A percentile compares a stretch with the other conserved stretches of the same genome.
These are phyloP conservation scores for Catharus fuscescens DNA, from an alignment of 2,113 vertebrate genomes.

Conservation along the genomic window DNA sequence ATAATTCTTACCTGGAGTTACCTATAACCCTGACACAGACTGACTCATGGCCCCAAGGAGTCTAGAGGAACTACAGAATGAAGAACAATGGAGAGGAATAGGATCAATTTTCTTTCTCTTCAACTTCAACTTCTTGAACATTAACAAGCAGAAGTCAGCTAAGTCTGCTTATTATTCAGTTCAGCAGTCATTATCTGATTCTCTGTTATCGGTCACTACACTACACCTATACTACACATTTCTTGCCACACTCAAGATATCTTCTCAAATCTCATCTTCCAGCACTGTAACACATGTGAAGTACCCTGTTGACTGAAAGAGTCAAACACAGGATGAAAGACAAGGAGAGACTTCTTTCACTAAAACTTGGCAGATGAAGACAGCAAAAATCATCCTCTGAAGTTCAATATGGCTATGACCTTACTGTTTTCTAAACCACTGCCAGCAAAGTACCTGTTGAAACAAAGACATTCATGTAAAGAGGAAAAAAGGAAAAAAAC, in stretches of 20 bases:
- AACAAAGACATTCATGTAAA: not conserved
- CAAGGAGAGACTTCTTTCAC: not conserved
- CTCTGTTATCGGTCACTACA: not conserved
- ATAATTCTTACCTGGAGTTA: not conserved
- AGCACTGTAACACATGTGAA: not conserved
- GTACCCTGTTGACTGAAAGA: not conserved
- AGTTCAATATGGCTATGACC: not conserved
- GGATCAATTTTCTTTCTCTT: not conserved
- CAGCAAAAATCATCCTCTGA: conserved; percentile 3
- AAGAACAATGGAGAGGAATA: not conserved
- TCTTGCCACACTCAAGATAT: not conserved
- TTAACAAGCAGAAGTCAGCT: not conserved
- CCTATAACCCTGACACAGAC: not conserved
- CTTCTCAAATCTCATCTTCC: not conserved
- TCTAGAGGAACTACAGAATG: not conserved
- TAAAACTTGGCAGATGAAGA: not conserved
- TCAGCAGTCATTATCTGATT: not conserved
- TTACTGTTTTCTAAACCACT: not conserved
- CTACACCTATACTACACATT: not conserved
- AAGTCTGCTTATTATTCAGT: not conserved
- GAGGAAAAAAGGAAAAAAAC: too few species aligned
- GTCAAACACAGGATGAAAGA: not conserved
- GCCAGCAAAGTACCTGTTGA: not conserved
- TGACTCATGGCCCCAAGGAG: not conserved
- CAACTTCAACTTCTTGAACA: not conserved